Percentiles rank a stretch among this genome's conserved stretches.
Conservation (phyloP, 2,797 vertebrate species). For the Typhlichthys eigenmanni region DNA sequence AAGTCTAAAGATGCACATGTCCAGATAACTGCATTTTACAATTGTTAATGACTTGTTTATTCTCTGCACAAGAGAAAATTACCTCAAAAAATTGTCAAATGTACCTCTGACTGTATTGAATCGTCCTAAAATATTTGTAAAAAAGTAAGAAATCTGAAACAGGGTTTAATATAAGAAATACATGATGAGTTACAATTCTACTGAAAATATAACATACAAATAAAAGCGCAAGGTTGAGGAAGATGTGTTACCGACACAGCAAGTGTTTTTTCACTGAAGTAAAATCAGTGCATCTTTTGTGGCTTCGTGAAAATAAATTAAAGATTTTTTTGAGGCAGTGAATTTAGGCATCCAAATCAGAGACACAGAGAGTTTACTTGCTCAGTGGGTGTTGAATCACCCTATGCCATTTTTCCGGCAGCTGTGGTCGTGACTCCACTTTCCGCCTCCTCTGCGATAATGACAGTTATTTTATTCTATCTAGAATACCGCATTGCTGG, state of each 20-base stretch:
- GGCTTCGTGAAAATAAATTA: constrained; percentile 15
- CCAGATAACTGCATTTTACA: background rate
- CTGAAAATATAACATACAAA: background rate
- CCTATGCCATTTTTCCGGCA: constrained; percentile 67
- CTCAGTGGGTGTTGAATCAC: constrained; percentile 59
- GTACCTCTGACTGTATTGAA: background rate
- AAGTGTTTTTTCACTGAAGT: background rate
- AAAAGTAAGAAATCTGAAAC: too few relatives aligned
- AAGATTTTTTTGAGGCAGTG: constrained; percentile 35
- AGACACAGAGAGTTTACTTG: constrained; percentile 38
- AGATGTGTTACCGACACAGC: too few relatives aligned
- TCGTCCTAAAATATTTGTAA: too few relatives aligned
- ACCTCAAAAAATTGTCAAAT: background rate
- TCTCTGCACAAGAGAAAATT: background rate
- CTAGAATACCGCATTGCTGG: constrained; percentile 53
- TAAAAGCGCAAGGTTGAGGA: too few relatives aligned
- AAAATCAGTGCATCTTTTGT: constrained; percentile 9
- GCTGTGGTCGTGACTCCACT: constrained; percentile 65
- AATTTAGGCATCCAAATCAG: constrained; percentile 7
- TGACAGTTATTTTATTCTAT: constrained; percentile 67
- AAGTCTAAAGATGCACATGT: constrained; percentile 19
- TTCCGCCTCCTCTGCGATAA: constrained; percentile 62
- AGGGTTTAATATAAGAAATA: too few relatives aligned
- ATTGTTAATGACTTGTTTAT: background rate
- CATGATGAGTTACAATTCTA: too few relatives aligned